Base-by-base conservation (phyloP, 2,113 vertebrate species). In the Ailurus styani region DNA sequence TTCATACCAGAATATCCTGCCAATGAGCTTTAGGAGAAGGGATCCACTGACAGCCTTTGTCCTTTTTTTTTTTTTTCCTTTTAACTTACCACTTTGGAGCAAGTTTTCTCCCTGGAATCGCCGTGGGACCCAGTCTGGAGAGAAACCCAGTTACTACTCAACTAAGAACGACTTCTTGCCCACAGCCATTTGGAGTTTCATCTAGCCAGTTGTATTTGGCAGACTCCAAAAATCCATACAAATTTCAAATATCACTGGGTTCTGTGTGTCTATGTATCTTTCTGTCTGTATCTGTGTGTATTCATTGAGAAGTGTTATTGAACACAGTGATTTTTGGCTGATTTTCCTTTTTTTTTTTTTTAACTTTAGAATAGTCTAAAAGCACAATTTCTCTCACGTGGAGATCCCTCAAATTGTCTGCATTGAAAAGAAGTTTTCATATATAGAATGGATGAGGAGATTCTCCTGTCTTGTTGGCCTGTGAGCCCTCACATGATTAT, bases 151-250 rank as follows among this genome's bases (percentile, higher is more conserved):
- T 81, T 37, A 21, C 54, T 40, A 54, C 57, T 84, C 54, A 20
- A 0, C 14, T 15, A 6, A n/a, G 3, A 4, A 7, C 47, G 9
- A 3, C 5, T 23, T 54, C 50, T 75, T 73, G n/a, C 5, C 14
- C 25, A 15, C 1, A 27, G 12, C 25, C 54, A 3, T 50, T 10
- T 37, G 57, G 66, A 60, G 15, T 52, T 13, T 27, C 52, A 60
- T 27, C 34, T 45, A 47, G 14, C 9, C 20, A n/a, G n/a, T 6
- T 13, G 7, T 55, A 42, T 47, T 60, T 77, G 40, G 12, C 29
- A 42, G 50, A 72, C 4, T 27, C 10, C 21, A 50, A 29, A 29
- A 89, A 94, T 27, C 50, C 55, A 40, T 15, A 20, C 7, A 37
- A 47, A 73, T 94, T 68, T 75, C 70, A 73, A 29, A 34, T 77